Conservation (phyloP, 2,888 invertebrate species). For the Caenorhabditis wallacei region DNA sequence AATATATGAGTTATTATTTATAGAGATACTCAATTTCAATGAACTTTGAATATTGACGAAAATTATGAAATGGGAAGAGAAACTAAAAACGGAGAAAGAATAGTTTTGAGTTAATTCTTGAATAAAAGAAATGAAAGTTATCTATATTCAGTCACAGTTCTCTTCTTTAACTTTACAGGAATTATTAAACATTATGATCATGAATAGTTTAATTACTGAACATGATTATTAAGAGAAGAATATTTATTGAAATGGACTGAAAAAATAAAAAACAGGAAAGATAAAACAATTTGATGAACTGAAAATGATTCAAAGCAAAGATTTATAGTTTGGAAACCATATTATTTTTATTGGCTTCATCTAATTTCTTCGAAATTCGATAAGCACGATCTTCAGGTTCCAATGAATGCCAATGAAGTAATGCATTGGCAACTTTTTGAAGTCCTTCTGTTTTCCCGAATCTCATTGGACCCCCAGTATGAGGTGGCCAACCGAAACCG, state of each 20-base stretch:
- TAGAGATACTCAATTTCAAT: neutral
- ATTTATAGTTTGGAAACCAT: slow-evolving; percentile 23
- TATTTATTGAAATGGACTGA: neutral
- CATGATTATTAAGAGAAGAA: neutral
- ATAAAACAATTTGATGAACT: neutral
- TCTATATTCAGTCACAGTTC: too few species aligned
- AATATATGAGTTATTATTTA: slow-evolving; percentile 23
- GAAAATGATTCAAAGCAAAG: neutral
- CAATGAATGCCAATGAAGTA: slow-evolving; percentile 53
- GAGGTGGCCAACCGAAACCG: slow-evolving; percentile 76
- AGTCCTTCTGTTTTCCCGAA: slow-evolving; percentile 64
- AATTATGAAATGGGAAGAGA: neutral
- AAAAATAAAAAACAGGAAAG: neutral
- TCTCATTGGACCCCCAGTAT: slow-evolving; percentile 74
- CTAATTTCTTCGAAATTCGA: slow-evolving; percentile 28
- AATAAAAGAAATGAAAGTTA: too few species aligned
- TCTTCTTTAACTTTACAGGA: too few species aligned
- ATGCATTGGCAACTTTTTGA: slow-evolving; percentile 52
- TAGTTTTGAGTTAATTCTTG: too few species aligned
- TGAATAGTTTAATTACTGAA: too few species aligned
- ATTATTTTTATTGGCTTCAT: slow-evolving; percentile 20
- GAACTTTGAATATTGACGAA: neutral
- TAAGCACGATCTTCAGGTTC: slow-evolving; percentile 59
- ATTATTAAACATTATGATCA: too few species aligned
- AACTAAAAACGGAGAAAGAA: too few species aligned